Base-by-base conservation (phyloP, 53 echinoderm and acorn worm species). In the Luidia sarsii region DNA sequence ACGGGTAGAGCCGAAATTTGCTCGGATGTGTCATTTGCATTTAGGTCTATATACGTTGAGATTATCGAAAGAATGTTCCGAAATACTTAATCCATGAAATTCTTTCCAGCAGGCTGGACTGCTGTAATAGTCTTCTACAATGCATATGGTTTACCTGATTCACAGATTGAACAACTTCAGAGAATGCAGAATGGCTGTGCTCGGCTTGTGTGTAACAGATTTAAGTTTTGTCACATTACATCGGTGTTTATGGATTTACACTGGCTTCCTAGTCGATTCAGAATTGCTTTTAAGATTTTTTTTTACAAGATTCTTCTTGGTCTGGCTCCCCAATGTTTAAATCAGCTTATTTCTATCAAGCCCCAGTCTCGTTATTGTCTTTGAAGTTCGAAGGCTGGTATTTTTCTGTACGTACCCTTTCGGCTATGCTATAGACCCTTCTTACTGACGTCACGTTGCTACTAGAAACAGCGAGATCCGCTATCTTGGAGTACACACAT, bases 141-240 rank as follows among this genome's bases (percentile, higher is more conserved):
- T n/a, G n/a, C n/a, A 4, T 38, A 67, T 46, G 22, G 69, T 34
- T 28, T 64, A 3, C 25, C 64, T 22, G 46, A 57, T 13, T 39
- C 27, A 18, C 70, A 85, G 43, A 31, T 90, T 21, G 45, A 63
- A 15, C 89, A 85, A 50, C 50, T 50, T 14, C 50, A 50, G 50
- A 50, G 50, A 50, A 21, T 50, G 6, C 15, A 50, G 15, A 62
- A 62, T 11, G 63, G 33, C 18, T 34, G 63, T 62, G 36, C 63
- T 33, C n/a, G 63, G 35, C 33, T 62, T 33, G 35, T 62, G 14
- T 62, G 33, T 62, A 62, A 34, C 19, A 19, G 33, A 33, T 62
- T 62, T 19, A 62, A 62, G 15, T 62, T 33, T 31, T 62, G 63
- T 33, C 63, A 31, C 33, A 62, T 62, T 62, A 33, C 63, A 33